Base-by-base conservation (phyloP, 1,140 invertebrate species). In the Cherax quadricarinatus region DNA sequence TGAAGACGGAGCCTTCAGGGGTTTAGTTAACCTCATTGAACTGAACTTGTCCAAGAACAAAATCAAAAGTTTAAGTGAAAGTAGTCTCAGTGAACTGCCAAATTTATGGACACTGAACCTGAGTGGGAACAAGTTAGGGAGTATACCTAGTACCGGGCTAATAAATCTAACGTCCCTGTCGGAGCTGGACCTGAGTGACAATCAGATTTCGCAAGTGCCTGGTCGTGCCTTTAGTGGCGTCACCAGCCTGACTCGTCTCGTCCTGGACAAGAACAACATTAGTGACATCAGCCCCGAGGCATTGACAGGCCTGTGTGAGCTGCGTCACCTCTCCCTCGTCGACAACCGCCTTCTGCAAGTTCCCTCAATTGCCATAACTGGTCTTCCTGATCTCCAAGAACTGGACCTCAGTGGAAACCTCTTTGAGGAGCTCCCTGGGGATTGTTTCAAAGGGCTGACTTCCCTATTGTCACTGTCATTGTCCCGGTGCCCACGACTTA, bases 31-130 rank as follows among this genome's bases (percentile, higher is more conserved):
- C 93, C 95, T 99, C 73, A 97, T 98, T 94, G 97, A 98, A 94
- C 95, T 99, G 16, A 98, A 99, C 95, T 95, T 99, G 16, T 97
- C 97, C 1, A 96, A 97, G 94, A 99, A 99, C 94, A 96, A 97
- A 92, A 98, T 99, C 94, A 96, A 97, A 18, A 96, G 96, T 94
- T 97, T 99, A 18, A 97, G 98, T 41, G 78, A 88, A 4, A 93
- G 92, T 78, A 93, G 94, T 70, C 95, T 95, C 79, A 88, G 79
- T 80, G 94, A 93, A n/a, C 93, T 95, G 66, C 87, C 86, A 12
- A 93, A 87, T 10, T 89, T 95, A 62, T 91, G 94, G 53, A 94
- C 84, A 16, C 91, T 95, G 21, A 91, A 94, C 66, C 86, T 95
- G 75, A 92, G 94, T 24, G 92, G 94, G 75, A 95, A 95, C 90